phyloP scores from a whole-genome alignment of 2,888 invertebrate species.

The Watsonalla binaria region DNA sequence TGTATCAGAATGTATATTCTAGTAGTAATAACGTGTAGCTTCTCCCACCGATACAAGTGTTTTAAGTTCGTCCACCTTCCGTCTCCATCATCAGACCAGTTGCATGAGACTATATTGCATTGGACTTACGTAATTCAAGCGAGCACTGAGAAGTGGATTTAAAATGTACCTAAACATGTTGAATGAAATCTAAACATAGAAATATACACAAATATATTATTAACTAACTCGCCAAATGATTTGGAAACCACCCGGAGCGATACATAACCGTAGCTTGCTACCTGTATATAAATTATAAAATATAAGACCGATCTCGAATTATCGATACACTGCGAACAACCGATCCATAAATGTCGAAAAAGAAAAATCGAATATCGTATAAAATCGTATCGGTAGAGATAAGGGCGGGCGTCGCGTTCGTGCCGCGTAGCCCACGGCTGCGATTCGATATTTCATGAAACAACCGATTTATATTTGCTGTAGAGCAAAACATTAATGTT shows the following conservation, averaged over 20 bases:
- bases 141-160: too few species aligned
- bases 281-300: constrained; percentile 50
- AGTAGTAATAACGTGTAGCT: too few species aligned
- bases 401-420: constrained; percentile 63
- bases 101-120: too few species aligned
- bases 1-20: too few species aligned
- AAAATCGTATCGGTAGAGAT: constrained; percentile 72
- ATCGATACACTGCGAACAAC: constrained; percentile 71
- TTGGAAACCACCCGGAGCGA: constrained; percentile 26
- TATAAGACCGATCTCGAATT: constrained; percentile 64
- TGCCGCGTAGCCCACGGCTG: constrained; percentile 70
- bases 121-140: too few species aligned
- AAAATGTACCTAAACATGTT: not conserved
- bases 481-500: constrained; percentile 67
- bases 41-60: too few species aligned
- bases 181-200: not conserved
- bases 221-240: constrained; percentile 8
- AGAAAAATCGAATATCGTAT: constrained; percentile 70
- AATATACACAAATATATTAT: constrained; percentile 16
- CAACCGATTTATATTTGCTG: constrained; percentile 73
- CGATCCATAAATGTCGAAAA: constrained; percentile 74
- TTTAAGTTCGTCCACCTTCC: too few species aligned
- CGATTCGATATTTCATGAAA: constrained; percentile 73
- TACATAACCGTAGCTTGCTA: constrained; percentile 22
- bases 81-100: too few species aligned